These are phyloP conservation scores for Pterostichus niger DNA, from an alignment of 2,888 invertebrate genomes.

Conservation along the genomic window DNA sequence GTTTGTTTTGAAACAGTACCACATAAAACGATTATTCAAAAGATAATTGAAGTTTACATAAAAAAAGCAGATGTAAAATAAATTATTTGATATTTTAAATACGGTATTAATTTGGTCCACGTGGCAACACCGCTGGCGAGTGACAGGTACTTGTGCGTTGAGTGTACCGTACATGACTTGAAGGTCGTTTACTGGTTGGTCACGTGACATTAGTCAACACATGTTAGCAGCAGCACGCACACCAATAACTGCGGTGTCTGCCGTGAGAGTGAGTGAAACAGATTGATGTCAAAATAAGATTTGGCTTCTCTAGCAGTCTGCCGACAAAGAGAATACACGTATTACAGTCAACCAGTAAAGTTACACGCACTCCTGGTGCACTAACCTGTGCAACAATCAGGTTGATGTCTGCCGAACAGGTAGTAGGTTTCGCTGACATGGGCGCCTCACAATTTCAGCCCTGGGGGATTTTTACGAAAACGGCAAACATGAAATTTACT, in stretches of 20 bases:
- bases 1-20: too few species aligned
- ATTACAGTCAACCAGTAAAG: constrained; percentile 68
- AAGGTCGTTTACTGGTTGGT: constrained; percentile 79
- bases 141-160: constrained; percentile 75
- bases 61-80: too few species aligned
- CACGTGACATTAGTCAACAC: constrained; percentile 75
- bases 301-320: constrained; percentile 70
- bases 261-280: constrained; percentile 68
- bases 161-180: constrained; percentile 76
- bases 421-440: constrained; percentile 69
- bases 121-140: constrained; percentile 68
- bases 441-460: constrained; percentile 44
- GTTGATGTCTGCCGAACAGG: constrained; percentile 72
- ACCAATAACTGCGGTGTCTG: constrained; percentile 79
- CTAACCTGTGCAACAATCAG: constrained; percentile 68
- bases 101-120: neutral
- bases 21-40: too few species aligned
- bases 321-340: constrained; percentile 70
- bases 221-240: constrained; percentile 71
- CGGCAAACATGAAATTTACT: neutral
- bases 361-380: constrained; percentile 52
- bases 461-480: constrained; percentile 19
- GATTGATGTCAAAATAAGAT: constrained; percentile 69
- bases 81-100: too few species aligned
- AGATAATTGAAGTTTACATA: too few species aligned